Evolutionary conservation across 2,888 invertebrate species (phyloP).

Genomic region (Lasioglossum oenotherae): DNA sequence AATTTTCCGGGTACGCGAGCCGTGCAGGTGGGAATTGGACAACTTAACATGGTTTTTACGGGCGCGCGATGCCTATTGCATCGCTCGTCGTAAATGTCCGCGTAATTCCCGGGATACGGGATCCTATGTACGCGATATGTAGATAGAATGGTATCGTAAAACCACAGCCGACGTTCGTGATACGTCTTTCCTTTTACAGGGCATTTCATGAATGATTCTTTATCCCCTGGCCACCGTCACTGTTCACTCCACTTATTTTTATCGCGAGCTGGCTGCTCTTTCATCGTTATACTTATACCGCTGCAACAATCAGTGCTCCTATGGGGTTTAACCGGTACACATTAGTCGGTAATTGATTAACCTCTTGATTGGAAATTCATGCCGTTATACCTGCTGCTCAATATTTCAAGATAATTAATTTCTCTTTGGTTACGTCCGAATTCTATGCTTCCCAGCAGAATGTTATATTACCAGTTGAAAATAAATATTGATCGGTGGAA

Average conservation of each 20-base stretch:
- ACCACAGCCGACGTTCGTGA: conserved; percentile 47
- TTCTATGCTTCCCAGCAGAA: not conserved
- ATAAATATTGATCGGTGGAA: not conserved
- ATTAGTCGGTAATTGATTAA: not conserved
- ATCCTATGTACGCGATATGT: conserved; percentile 58
- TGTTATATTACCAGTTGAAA: not conserved
- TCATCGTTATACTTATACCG: not conserved
- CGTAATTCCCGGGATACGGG: conserved; percentile 62
- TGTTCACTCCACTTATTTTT: not conserved
- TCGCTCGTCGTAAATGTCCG: conserved; percentile 61
- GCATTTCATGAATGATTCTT: conserved; percentile 38
- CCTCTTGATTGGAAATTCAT: not conserved
- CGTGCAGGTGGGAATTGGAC: conserved; percentile 22
- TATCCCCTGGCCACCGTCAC: not conserved
- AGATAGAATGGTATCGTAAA: conserved; percentile 63
- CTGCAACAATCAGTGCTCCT: not conserved
- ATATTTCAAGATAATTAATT: not conserved
- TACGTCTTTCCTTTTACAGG: conserved; percentile 41
- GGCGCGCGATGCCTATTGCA: conserved; percentile 26
- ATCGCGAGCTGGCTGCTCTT: not conserved
- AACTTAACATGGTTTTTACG: conserved; percentile 40
- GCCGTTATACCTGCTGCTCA: not conserved
- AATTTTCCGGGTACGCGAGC: conserved; percentile 21
- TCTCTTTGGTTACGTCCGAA: not conserved
- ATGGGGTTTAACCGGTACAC: not conserved